Base-by-base conservation (phyloP, 2,113 vertebrate species). In the Rhinolophus ferrumequinum region DNA sequence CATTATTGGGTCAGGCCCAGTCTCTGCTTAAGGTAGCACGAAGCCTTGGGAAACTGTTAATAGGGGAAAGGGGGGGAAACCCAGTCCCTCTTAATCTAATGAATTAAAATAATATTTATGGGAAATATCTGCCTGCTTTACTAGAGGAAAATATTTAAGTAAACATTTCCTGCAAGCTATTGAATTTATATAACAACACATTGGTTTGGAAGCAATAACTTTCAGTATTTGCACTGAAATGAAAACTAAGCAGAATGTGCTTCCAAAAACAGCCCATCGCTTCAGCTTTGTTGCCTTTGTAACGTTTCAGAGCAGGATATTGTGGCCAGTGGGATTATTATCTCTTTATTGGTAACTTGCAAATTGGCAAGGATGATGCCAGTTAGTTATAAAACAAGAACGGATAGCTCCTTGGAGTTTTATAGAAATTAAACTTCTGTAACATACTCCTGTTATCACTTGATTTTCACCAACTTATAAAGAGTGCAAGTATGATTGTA, bases 101-200 rank as follows among this genome's bases (percentile, higher is more conserved):
- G 35, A 90, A 70, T 82, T 94, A 94, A 96, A 96, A 66, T 70
- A 87, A 30, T 93, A 62, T 80, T 83, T 88, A 54, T 87, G 67
- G 81, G 67, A 94, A 95, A 72, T 95, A 77, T 14, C 38, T 90
- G 38, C 90, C 96, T 91, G 54, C 26, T 94, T 96, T 88, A 67
- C 80, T 88, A 62, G 56, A 88, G 58, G 62, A 93, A 91, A 64
- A 83, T 93, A 35, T 64, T 95, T 96, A 92, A 83, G 70, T 90
- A 85, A 97, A 94, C 60, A 85, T 94, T 94, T 95, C 96, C 93
- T 97, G 64, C 58, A 88, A 64, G 73, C 73, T 86, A 8, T 90
- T 95, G 84, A 82, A 94, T 92, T 90, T 92, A 80, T 93, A 8
- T 35, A 86, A 69, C 62, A 83, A 75, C 24, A 66, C 30, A 38